phyloP scores from a whole-genome alignment of 2,888 invertebrate species.

The Hirtodrosophila trivittata region DNA sequence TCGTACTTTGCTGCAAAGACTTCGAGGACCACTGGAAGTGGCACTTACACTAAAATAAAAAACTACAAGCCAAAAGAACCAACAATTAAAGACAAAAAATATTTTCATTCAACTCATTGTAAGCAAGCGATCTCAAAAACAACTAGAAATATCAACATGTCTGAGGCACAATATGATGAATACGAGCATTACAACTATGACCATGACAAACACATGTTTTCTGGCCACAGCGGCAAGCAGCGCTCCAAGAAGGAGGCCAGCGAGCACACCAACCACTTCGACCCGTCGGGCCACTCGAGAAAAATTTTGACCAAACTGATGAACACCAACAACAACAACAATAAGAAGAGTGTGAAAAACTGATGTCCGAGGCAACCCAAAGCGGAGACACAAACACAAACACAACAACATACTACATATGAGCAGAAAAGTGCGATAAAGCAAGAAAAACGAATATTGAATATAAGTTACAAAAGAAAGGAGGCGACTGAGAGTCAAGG shows the following conservation, averaged over 20 bases:
- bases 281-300: constrained; percentile 93
- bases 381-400: constrained; percentile 12
- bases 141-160: constrained; percentile 86
- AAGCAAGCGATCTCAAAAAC: constrained; percentile 37
- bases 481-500: constrained; percentile 17
- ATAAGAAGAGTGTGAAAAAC: constrained; percentile 86
- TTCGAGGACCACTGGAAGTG: constrained; percentile 17
- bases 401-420: background rate
- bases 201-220: constrained; percentile 94
- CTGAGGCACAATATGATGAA: constrained; percentile 93
- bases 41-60: constrained; percentile 18
- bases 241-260: constrained; percentile 94
- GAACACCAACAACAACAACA: constrained; percentile 89
- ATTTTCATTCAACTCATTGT: constrained; percentile 11
- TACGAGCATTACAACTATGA: constrained; percentile 98
- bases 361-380: constrained; percentile 46
- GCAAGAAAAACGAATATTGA: constrained; percentile 14
- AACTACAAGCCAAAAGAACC: constrained; percentile 27
- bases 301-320: constrained; percentile 51
- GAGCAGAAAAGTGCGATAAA: constrained; percentile 27
- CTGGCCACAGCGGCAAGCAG: constrained; percentile 95
- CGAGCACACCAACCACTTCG: constrained; percentile 95
- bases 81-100: constrained; percentile 13
- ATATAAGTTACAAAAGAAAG: constrained; percentile 15
- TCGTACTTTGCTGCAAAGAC: constrained; percentile 25